Conservation (phyloP, 2,888 invertebrate species). For the Tubiluchus corallicola region DNA sequence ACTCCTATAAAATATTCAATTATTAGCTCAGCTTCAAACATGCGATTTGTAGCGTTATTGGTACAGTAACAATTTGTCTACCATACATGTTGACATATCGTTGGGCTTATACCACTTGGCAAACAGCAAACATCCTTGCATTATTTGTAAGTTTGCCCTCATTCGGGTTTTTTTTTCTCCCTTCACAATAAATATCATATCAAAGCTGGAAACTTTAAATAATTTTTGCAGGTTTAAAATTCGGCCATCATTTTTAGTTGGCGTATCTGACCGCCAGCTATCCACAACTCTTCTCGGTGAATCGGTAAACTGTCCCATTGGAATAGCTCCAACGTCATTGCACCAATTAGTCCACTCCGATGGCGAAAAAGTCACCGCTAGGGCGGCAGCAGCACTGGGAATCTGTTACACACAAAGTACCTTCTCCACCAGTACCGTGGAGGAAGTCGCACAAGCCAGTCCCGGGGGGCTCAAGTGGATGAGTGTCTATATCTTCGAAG, state of each 20-base stretch:
- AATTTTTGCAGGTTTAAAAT: slow-evolving; percentile 43
- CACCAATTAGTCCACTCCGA: background rate
- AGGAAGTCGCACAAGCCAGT: slow-evolving; percentile 41
- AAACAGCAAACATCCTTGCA: too few relatives aligned
- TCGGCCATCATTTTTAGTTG: slow-evolving; percentile 52
- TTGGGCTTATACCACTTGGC: too few relatives aligned
- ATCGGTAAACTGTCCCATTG: slow-evolving; percentile 43
- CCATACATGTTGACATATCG: too few relatives aligned
- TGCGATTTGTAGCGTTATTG: too few relatives aligned
- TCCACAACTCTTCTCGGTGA: slow-evolving; percentile 38
- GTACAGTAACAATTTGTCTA: too few relatives aligned
- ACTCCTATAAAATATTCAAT: too few relatives aligned
- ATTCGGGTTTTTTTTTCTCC: too few relatives aligned
- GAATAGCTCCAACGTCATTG: slow-evolving; percentile 45
- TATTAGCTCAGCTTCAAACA: too few relatives aligned
- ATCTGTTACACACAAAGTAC: background rate
- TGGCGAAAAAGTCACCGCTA: background rate
- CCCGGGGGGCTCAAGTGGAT: slow-evolving; percentile 55
- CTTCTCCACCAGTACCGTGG: background rate
- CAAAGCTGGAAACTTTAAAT: too few relatives aligned
- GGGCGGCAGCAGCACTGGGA: background rate
- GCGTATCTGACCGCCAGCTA: slow-evolving; percentile 46
- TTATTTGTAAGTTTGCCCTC: too few relatives aligned
- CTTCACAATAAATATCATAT: too few relatives aligned
- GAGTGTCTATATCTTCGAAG: slow-evolving; percentile 68